These are phyloP conservation scores for Eolophus roseicapilla DNA, from an alignment of 2,113 vertebrate genomes.

Conservation along the genomic window DNA sequence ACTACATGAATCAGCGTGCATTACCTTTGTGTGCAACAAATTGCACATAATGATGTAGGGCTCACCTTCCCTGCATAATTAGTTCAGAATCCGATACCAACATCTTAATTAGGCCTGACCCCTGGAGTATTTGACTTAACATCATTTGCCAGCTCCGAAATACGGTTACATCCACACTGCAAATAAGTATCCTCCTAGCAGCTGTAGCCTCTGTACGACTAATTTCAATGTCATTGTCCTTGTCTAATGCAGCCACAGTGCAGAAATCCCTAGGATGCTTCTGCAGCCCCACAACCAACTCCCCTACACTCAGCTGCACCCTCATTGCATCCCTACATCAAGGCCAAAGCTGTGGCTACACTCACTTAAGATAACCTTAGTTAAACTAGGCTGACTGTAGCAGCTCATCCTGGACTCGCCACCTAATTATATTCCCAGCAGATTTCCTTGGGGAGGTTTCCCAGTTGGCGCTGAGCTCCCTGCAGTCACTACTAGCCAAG, in stretches of 20 bases:
- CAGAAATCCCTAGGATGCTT: background rate
- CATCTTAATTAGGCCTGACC: constrained; percentile 43
- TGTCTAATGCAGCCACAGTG: background rate
- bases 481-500: background rate
- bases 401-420: background rate
- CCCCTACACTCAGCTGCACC: accelerated
- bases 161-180: background rate
- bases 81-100: background rate
- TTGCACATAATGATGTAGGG: background rate
- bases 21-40: background rate
- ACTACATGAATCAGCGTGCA: accelerated
- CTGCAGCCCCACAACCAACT: background rate
- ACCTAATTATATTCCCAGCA: background rate
- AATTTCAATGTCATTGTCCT: background rate
- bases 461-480: background rate
- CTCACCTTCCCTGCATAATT: background rate
- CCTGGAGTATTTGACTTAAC: background rate
- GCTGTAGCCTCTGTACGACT: background rate
- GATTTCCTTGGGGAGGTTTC: background rate
- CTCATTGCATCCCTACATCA: background rate
- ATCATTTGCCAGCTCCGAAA: background rate
- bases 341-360: background rate
- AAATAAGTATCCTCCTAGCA: background rate
- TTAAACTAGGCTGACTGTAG: background rate
- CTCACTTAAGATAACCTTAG: background rate